Conservation (phyloP, 1,140 invertebrate species). For the Magallana angulata region DNA sequence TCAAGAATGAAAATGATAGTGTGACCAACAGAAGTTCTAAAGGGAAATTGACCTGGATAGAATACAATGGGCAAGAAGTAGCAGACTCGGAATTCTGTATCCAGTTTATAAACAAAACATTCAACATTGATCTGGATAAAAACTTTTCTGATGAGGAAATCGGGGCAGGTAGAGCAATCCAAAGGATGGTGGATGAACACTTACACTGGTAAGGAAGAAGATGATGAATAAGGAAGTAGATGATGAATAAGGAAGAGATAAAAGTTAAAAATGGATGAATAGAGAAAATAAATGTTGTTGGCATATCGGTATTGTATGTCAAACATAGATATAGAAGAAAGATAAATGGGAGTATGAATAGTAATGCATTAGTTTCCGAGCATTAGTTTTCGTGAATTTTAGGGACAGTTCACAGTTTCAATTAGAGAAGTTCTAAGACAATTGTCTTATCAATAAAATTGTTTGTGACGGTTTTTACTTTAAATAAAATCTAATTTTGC, state of each 20-base stretch:
- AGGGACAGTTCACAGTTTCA: too few relatives aligned
- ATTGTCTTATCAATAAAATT: too few relatives aligned
- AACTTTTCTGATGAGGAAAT: conserved; percentile 60
- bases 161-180: conserved; percentile 65
- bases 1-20: conserved; percentile 39
- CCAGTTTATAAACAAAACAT: conserved; percentile 71
- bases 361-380: too few relatives aligned
- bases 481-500: too few relatives aligned
- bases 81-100: conserved; percentile 78
- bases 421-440: too few relatives aligned
- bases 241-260: conserved; percentile 44
- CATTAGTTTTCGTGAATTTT: too few relatives aligned
- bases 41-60: conserved; percentile 78
- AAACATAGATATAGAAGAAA: background rate
- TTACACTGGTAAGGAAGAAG: conserved; percentile 69
- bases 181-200: conserved; percentile 77
- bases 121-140: conserved; percentile 67
- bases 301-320: background rate
- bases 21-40: conserved; percentile 27
- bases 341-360: too few relatives aligned
- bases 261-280: too few relatives aligned
- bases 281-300: too few relatives aligned
- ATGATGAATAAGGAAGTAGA: too few relatives aligned
- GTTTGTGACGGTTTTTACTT: too few relatives aligned
- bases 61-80: conserved; percentile 76